Evolutionary conservation across 2,888 invertebrate genomes (phyloP).

Genomic region (Hyppa rectilinea): DNA sequence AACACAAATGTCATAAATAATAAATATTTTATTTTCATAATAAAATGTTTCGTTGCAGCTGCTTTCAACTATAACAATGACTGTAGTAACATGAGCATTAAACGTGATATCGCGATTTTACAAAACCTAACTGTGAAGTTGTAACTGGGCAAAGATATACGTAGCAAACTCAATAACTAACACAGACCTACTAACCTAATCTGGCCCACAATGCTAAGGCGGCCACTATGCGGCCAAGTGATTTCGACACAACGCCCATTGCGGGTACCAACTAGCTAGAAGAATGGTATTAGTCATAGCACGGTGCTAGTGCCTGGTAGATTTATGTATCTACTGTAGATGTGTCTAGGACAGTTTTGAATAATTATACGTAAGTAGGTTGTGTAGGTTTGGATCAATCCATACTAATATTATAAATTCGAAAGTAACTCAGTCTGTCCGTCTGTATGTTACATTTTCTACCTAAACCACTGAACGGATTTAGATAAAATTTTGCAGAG

Average conservation of each 20-base stretch:
- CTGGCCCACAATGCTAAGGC: slow-evolving; percentile 54
- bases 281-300: slow-evolving; percentile 54
- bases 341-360: slow-evolving; percentile 13
- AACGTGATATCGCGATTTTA: slow-evolving; percentile 3
- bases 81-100: neutral
- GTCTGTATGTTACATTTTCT: no score
- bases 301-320: slow-evolving; percentile 5
- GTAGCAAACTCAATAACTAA: slow-evolving; percentile 36
- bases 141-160: slow-evolving; percentile 24
- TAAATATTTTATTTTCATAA: slow-evolving; percentile 9
- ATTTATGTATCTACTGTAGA: slow-evolving; percentile 19
- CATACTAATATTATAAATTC: no score
- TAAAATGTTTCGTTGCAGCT: slow-evolving; percentile 4
- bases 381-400: neutral
- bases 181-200: slow-evolving; percentile 62
- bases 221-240: slow-evolving; percentile 29
- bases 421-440: no score
- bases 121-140: slow-evolving; percentile 8
- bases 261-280: slow-evolving; percentile 37
- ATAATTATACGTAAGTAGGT: neutral
- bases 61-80: slow-evolving; percentile 26
- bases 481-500: no score
- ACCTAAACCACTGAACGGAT: no score
- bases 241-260: slow-evolving; percentile 57
- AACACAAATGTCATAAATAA: neutral